Evolutionary conservation across 2,888 invertebrate genomes (phyloP).

Genomic region (Dorcus hopei): DNA sequence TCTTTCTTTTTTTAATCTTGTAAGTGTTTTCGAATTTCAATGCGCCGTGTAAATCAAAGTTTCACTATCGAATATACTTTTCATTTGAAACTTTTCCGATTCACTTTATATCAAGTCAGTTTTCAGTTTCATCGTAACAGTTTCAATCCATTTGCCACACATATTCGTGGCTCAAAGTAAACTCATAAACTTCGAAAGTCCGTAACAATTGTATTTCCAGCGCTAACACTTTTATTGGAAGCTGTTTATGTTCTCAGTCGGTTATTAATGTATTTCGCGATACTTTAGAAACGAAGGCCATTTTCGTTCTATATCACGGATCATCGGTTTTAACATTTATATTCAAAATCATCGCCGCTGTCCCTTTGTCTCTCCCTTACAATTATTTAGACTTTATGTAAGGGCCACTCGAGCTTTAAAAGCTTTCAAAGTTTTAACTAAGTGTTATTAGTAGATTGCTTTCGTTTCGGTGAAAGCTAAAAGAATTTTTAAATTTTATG

Average conservation of each 20-base stretch:
- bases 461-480: too few species aligned
- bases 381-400: conserved; percentile 23
- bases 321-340: conserved; percentile 25
- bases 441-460: too few species aligned
- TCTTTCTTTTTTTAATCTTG: too few species aligned
- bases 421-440: too few species aligned
- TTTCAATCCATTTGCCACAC: conserved; percentile 24
- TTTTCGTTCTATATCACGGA: conserved; percentile 5
- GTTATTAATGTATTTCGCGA: conserved; percentile 17
- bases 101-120: conserved; percentile 27
- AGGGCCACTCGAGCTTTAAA: conserved; percentile 12
- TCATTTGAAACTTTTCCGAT: conserved; percentile 35
- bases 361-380: conserved; percentile 22
- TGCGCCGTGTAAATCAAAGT: conserved; percentile 33
- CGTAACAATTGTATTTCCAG: conserved; percentile 22
- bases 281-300: conserved; percentile 24
- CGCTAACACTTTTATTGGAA: conserved; percentile 25
- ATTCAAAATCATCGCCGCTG: conserved; percentile 24
- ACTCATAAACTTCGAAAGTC: conserved; percentile 23
- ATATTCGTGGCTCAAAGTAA: conserved; percentile 20
- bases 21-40: too few species aligned
- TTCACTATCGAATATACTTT: conserved; percentile 36
- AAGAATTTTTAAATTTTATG: too few species aligned
- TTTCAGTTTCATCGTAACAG: conserved; percentile 23
- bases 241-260: conserved; percentile 24